phyloP scores from a whole-genome alignment of 2,113 vertebrate species.

The Takifugu flavidus region DNA sequence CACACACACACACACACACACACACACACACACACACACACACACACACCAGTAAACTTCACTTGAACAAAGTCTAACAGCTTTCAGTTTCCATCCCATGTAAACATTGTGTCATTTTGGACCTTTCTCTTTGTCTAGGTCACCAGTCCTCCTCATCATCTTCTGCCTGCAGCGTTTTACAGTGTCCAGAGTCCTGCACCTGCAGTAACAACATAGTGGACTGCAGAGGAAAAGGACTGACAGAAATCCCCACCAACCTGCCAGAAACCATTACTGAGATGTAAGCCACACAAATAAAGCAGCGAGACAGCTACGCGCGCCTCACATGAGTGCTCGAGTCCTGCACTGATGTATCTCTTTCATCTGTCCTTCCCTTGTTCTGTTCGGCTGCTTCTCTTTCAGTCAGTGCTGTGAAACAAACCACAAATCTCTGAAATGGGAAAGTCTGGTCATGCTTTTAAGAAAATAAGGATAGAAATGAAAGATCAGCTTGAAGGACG shows the following conservation, averaged over 20 bases:
- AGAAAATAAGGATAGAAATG: slow-evolving; percentile 52
- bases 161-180: slow-evolving; percentile 93
- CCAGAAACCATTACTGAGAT: slow-evolving; percentile 98
- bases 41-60: no score
- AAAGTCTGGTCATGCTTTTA: slow-evolving; percentile 65
- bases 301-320: neutral
- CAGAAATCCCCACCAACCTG: slow-evolving; percentile 94
- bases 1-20: no score
- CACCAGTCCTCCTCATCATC: slow-evolving; percentile 81
- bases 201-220: slow-evolving; percentile 99
- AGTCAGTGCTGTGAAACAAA: slow-evolving; percentile 56
- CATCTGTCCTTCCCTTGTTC: slow-evolving; percentile 42
- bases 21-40: no score
- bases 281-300: slow-evolving; percentile 66
- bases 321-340: neutral
- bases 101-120: slow-evolving; percentile 17
- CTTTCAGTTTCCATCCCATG: no score
- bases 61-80: no score
- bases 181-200: slow-evolving; percentile 91
- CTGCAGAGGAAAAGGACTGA: slow-evolving; percentile 93
- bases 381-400: slow-evolving; percentile 39
- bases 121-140: slow-evolving; percentile 72
- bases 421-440: slow-evolving; percentile 72
- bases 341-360: slow-evolving; percentile 26
- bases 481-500: slow-evolving; percentile 51